Evolutionary conservation across 2,797 vertebrate genomes (phyloP).

Genomic region (Sciurus vulgaris): DNA sequence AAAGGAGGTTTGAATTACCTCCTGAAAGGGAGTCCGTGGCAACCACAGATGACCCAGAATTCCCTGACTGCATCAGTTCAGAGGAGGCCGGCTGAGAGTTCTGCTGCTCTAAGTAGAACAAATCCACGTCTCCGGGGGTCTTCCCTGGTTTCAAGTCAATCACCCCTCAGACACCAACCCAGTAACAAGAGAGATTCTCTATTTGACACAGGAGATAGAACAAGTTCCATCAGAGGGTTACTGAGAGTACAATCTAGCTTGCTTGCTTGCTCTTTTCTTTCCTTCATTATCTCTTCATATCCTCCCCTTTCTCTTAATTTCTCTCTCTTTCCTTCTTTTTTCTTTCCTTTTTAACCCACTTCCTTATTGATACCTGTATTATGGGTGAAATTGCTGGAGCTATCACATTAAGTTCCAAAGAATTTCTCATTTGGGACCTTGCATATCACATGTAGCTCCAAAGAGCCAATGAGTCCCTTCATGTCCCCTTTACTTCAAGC

Average conservation of each 20-base stretch:
- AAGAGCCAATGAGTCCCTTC: slow-evolving; percentile 47
- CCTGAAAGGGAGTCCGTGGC: background rate
- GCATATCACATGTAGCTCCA: slow-evolving; percentile 34
- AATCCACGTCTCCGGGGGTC: background rate
- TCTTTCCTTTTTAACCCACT: background rate
- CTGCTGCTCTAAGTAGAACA: background rate
- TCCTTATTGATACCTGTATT: slow-evolving; percentile 36
- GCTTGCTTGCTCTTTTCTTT: background rate
- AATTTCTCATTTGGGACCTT: slow-evolving; percentile 49
- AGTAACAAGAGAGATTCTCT: background rate
- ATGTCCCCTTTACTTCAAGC: slow-evolving; percentile 60
- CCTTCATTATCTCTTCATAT: background rate
- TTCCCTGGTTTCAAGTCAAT: background rate
- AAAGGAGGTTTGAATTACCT: background rate
- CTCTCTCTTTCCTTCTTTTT: background rate
- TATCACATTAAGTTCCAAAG: slow-evolving; percentile 39
- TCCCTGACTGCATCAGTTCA: background rate
- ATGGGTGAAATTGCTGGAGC: background rate
- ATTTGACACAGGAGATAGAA: background rate
- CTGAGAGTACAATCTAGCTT: background rate
- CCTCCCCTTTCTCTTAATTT: background rate
- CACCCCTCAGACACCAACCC: background rate
- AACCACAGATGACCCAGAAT: background rate
- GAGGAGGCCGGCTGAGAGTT: background rate
- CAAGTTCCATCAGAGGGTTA: background rate